Evolutionary conservation across 2,797 vertebrate genomes (phyloP).

Genomic region (Urosaurus nigricauda): DNA sequence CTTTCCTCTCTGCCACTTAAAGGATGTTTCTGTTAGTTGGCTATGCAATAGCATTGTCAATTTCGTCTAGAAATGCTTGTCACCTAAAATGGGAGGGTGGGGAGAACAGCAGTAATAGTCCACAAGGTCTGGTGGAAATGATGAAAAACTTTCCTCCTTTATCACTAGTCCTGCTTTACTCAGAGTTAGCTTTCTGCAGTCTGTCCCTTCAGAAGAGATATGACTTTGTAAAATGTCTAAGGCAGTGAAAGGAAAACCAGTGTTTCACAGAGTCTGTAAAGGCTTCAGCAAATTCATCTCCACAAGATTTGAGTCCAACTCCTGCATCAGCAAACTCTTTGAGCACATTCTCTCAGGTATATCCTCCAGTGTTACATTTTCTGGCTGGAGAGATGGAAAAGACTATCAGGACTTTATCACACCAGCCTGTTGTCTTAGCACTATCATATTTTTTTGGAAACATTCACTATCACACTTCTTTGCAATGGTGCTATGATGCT

Average conservation of each 20-base stretch:
- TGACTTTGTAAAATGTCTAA: neutral
- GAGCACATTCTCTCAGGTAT: neutral
- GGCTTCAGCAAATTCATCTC: neutral
- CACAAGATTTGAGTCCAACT: neutral
- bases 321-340: neutral
- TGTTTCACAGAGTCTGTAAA: neutral
- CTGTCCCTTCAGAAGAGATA: neutral
- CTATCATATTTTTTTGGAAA: too few species aligned
- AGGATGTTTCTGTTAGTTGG: neutral
- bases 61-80: neutral
- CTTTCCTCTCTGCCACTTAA: neutral
- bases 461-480: too few species aligned
- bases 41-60: neutral
- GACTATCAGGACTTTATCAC: neutral
- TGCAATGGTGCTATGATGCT: too few species aligned
- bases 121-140: neutral
- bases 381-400: neutral
- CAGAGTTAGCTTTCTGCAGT: neutral
- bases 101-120: neutral
- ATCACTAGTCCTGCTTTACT: neutral
- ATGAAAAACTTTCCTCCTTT: neutral
- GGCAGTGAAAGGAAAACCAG: neutral
- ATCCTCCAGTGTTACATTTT: neutral
- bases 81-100: neutral
- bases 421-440: too few species aligned